Percentiles rank a stretch among this genome's conserved stretches.
These are phyloP conservation scores for Arion vulgaris DNA, from an alignment of 1,140 invertebrate genomes.

Conservation along the genomic window DNA sequence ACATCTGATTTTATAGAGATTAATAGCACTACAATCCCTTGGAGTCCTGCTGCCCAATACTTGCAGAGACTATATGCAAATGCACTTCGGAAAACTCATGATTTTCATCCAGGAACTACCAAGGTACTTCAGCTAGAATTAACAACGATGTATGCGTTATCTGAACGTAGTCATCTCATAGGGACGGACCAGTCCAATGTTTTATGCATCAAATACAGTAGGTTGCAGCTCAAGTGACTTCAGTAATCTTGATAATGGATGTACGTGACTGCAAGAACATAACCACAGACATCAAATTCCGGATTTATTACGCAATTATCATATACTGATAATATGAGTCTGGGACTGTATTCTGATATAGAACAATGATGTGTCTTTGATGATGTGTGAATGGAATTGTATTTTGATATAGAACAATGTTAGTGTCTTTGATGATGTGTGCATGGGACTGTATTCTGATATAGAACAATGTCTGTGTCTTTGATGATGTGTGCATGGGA, in stretches of 20 bases:
- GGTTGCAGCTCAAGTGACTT: neutral
- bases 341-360: neutral
- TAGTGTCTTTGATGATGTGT: neutral
- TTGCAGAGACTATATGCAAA: neutral
- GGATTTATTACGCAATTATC: conserved; percentile 13
- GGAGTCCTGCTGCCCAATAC: neutral
- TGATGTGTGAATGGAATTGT: neutral
- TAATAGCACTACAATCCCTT: neutral
- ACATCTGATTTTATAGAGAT: neutral
- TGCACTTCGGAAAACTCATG: neutral
- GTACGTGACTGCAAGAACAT: neutral
- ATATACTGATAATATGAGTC: neutral
- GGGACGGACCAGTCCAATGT: neutral
- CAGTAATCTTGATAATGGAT: neutral
- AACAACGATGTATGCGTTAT: neutral
- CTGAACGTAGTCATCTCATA: neutral
- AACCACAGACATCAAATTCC: neutral
- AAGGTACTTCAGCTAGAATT: neutral
- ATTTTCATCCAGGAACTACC: neutral
- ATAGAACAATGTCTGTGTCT: neutral
- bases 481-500: neutral
- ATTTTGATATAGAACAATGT: neutral
- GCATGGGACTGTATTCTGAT: neutral
- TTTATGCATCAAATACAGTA: neutral
- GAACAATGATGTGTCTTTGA: neutral